phyloP scores from a whole-genome alignment of 2,888 invertebrate genomes.

The Harpalus rufipes region DNA sequence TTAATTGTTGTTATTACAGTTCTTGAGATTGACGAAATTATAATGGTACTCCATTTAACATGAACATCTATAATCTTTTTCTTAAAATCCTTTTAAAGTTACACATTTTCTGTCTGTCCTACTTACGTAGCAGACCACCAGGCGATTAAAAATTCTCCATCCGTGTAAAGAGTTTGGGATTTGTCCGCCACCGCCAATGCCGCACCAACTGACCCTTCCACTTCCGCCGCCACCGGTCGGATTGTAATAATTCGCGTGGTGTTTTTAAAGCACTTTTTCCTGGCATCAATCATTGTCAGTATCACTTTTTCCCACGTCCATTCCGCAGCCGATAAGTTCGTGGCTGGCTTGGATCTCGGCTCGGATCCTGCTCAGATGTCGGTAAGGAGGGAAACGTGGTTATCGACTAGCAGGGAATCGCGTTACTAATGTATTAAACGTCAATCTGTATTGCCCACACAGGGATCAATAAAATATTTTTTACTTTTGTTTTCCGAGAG shows the following conservation, averaged over 20 bases:
- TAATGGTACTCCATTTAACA: too few species aligned
- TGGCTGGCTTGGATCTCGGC: conserved; percentile 1
- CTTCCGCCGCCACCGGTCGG: not conserved
- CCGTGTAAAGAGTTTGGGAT: not conserved
- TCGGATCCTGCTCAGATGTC: conserved; percentile 16
- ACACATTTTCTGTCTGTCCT: not conserved
- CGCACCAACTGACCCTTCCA: too few species aligned
- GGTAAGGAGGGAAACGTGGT: not conserved
- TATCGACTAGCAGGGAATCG: conserved; percentile 8
- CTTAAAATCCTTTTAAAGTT: not conserved
- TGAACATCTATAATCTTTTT: too few species aligned
- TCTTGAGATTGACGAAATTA: too few species aligned
- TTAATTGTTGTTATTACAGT: too few species aligned
- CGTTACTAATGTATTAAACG: conserved; percentile 62
- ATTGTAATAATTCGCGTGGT: conserved; percentile 61
- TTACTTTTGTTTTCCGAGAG: not conserved
- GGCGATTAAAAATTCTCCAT: too few species aligned
- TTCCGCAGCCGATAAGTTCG: conserved; percentile 50
- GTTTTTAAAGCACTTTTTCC: conserved; percentile 65
- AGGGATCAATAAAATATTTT: not conserved
- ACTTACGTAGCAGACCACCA: too few species aligned
- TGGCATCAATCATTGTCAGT: conserved; percentile 65
- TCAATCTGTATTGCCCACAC: conserved; percentile 47
- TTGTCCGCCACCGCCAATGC: too few species aligned
- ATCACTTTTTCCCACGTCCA: conserved; percentile 61